Evolutionary conservation across 2,888 invertebrate species (phyloP).

Genomic region (Smittia aterrima): DNA sequence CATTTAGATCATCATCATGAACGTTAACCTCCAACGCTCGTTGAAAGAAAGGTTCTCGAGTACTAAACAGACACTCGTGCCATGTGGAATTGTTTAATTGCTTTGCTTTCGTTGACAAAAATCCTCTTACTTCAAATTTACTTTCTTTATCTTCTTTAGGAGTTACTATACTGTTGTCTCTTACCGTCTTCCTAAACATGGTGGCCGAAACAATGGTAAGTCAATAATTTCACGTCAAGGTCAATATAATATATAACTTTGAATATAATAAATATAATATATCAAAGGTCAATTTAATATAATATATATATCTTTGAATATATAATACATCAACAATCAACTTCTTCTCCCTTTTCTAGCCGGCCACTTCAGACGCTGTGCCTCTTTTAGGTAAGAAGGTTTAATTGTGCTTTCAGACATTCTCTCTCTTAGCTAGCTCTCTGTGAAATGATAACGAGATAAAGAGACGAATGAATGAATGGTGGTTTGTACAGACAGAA

Average conservation of each 20-base stretch:
- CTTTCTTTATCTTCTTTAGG: conserved; percentile 57
- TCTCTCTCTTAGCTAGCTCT: background rate
- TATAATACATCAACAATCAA: too few species aligned
- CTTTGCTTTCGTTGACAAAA: background rate
- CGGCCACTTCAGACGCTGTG: conserved; percentile 92
- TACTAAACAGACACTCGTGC: background rate
- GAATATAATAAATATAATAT: background rate
- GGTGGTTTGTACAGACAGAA: background rate
- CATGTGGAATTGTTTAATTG: conserved; percentile 32
- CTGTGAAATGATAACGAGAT: background rate
- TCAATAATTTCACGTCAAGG: too few species aligned
- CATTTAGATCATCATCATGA: background rate
- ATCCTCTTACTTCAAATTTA: background rate
- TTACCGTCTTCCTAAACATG: conserved; percentile 97
- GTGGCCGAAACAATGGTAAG: conserved; percentile 89
- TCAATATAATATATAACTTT: background rate
- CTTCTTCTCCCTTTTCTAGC: conserved; percentile 56
- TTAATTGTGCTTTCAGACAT: background rate
- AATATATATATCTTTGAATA: too few species aligned
- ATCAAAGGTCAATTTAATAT: too few species aligned
- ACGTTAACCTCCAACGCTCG: background rate
- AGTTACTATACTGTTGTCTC: conserved; percentile 94
- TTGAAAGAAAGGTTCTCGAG: background rate
- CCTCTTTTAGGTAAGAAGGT: conserved; percentile 69
- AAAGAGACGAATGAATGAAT: background rate